phyloP scores from a whole-genome alignment of 2,888 invertebrate species.

The Agriopis marginaria region DNA sequence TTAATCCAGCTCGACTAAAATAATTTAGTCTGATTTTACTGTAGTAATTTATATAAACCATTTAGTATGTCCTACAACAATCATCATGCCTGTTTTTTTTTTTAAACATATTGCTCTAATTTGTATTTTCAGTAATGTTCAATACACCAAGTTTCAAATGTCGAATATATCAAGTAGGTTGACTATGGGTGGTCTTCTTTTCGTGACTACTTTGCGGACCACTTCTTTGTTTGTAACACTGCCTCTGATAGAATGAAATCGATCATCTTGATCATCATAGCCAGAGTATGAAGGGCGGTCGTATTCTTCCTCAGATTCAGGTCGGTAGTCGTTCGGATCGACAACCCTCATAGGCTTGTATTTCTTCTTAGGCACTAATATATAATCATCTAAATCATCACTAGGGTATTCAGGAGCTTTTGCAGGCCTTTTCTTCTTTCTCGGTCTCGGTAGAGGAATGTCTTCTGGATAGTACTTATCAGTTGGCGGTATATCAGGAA shows the following conservation, averaged over 20 bases:
- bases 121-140: conserved; percentile 61
- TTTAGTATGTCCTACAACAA: background rate
- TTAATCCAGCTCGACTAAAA: background rate
- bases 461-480: conserved; percentile 71
- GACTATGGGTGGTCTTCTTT: conserved; percentile 72
- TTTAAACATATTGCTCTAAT: conserved; percentile 56
- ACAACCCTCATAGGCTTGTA: conserved; percentile 64
- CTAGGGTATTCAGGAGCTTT: conserved; percentile 64
- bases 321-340: conserved; percentile 66
- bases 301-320: conserved; percentile 70
- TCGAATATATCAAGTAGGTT: conserved; percentile 80
- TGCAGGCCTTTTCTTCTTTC: conserved; percentile 70
- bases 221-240: conserved; percentile 65
- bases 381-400: conserved; percentile 74
- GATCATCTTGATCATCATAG: conserved; percentile 67
- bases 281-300: conserved; percentile 63
- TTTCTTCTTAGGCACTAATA: conserved; percentile 79
- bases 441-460: conserved; percentile 65
- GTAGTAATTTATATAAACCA: background rate
- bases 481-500: conserved; percentile 64
- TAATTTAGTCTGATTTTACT: too few relatives aligned
- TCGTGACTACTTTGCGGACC: conserved; percentile 74
- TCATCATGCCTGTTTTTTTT: conserved; percentile 13
- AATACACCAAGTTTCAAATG: conserved; percentile 59
- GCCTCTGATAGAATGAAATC: conserved; percentile 60